Conservation (phyloP, 2,113 vertebrate genomes). For the Phrynocephalus versicolor region DNA sequence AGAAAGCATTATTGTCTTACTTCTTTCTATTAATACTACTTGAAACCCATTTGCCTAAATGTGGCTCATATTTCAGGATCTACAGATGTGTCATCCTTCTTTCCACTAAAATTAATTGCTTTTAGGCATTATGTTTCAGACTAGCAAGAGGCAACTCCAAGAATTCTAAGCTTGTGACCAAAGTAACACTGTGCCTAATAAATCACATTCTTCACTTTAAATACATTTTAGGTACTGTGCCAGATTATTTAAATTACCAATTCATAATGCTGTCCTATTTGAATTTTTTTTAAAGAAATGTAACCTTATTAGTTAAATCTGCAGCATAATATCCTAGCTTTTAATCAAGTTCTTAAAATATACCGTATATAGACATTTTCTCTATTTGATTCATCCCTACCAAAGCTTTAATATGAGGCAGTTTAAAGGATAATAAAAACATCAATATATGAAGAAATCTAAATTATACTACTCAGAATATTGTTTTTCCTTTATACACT, state of each 20-base stretch:
- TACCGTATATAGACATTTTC: conserved; percentile 10
- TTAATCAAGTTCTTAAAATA: neutral
- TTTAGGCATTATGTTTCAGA: conserved; percentile 28
- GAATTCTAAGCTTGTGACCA: conserved; percentile 4
- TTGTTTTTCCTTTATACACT: too few relatives aligned
- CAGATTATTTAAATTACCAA: neutral
- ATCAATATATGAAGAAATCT: too few relatives aligned
- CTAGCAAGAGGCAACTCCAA: conserved; percentile 25
- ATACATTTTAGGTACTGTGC: neutral
- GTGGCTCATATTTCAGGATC: conserved; percentile 39
- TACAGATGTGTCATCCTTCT: neutral
- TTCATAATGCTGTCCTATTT: neutral
- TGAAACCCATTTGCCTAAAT: neutral
- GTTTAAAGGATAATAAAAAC: too few relatives aligned
- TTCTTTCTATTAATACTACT: conserved; percentile 37
- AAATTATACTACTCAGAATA: too few relatives aligned
- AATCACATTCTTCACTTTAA: neutral
- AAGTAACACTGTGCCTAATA: conserved; percentile 19
- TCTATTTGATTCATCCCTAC: neutral
- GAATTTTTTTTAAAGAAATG: conserved; percentile 23
- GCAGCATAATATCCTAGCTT: neutral
- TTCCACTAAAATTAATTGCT: conserved; percentile 23
- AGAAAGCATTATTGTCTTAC: neutral
- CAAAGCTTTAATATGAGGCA: too few relatives aligned
- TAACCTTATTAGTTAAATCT: neutral